Percentiles rank a stretch among this genome's conserved stretches.
Evolutionary conservation across 2,888 invertebrate genomes (phyloP).

Genomic region (Plutella xylostella): DNA sequence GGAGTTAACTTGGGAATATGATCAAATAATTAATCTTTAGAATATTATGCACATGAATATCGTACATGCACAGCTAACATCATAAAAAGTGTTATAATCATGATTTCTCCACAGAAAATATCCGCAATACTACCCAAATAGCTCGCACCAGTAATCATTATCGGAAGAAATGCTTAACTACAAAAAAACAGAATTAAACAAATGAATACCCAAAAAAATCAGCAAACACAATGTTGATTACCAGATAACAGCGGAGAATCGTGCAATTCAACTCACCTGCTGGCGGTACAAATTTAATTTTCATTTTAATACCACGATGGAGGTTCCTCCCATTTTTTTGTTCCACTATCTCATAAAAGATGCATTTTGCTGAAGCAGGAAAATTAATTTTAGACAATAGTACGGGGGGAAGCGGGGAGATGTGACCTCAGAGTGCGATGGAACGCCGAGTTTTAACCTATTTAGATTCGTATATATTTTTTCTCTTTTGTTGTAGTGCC

Average conservation of each 20-base stretch:
- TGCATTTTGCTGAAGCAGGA: constrained; percentile 54
- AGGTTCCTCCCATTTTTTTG: constrained; percentile 32
- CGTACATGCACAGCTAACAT: no score
- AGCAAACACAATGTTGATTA: constrained; percentile 23
- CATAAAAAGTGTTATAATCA: no score
- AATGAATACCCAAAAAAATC: no score
- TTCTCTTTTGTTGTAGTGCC: constrained; percentile 8
- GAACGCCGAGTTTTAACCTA: constrained; percentile 17
- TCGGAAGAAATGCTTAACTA: no score
- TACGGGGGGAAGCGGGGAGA: constrained; percentile 23
- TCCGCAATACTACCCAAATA: no score
- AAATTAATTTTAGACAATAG: constrained; percentile 62
- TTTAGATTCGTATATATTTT: constrained; percentile 14
- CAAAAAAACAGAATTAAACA: no score
- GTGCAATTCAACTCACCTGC: no score
- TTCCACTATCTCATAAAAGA: constrained; percentile 58
- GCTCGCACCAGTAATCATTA: no score
- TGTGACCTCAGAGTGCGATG: constrained; percentile 18
- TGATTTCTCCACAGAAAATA: no score
- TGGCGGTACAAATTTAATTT: constrained; percentile 34
- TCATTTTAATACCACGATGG: constrained; percentile 27
- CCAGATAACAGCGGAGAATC: constrained; percentile 17
- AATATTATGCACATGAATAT: no score
- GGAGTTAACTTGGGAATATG: no score
- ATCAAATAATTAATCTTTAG: no score